Percentiles rank a stretch among this genome's conserved stretches.
phyloP scores from a whole-genome alignment of 2,113 vertebrate genomes.

The Columba livia region DNA sequence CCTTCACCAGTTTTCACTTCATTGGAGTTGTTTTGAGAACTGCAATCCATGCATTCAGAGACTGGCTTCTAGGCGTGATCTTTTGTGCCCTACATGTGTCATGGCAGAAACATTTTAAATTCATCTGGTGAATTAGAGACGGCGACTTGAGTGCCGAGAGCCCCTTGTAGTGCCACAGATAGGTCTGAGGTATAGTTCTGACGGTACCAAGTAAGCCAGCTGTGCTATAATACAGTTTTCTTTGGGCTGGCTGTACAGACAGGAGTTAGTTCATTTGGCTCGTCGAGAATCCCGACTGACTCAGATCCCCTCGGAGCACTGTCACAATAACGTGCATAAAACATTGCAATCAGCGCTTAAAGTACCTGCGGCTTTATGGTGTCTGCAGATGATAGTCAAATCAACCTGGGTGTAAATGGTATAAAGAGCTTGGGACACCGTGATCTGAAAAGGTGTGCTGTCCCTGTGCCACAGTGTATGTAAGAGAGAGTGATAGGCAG shows the following conservation, averaged over 20 bases:
- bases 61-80: not conserved
- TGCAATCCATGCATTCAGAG: not conserved
- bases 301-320: not conserved
- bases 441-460: not conserved
- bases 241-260: not conserved
- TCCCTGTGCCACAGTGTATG: fast-evolving
- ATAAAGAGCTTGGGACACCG: not conserved
- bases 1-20: not conserved
- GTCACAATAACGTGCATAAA: not conserved
- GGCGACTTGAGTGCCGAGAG: not conserved
- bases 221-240: not conserved
- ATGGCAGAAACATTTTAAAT: not conserved
- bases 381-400: not conserved
- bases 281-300: fast-evolving
- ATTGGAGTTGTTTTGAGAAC: not conserved
- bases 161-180: not conserved
- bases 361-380: not conserved
- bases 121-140: not conserved
- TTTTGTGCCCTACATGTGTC: fast-evolving
- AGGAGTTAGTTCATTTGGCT: not conserved
- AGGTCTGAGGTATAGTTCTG: not conserved
- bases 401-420: not conserved
- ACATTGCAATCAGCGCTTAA: not conserved
- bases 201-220: not conserved
- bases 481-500: not conserved